Percentiles rank a stretch among this genome's conserved stretches.
Evolutionary conservation across 92 coral and sea anemone genomes (phyloP).

Genomic region (Diadumene lineata): DNA sequence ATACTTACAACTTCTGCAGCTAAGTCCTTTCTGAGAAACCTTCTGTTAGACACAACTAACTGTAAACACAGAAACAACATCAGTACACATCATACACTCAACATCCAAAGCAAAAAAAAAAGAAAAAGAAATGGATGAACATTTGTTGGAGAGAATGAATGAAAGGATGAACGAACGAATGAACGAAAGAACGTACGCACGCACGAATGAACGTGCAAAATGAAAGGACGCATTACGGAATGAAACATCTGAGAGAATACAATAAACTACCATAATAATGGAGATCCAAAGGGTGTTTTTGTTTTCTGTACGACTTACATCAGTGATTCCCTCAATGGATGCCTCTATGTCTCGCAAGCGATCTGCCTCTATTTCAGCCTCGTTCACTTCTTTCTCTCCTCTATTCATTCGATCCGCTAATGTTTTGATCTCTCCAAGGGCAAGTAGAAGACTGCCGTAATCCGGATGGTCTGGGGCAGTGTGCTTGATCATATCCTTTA

Average conservation of each 20-base stretch:
- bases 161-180: no score
- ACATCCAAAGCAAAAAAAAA: no score
- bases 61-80: slow-evolving; percentile 29
- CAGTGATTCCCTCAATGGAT: slow-evolving; percentile 91
- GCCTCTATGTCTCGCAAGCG: slow-evolving; percentile 92
- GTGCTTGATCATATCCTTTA: slow-evolving; percentile 93
- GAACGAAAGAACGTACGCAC: no score
- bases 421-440: slow-evolving; percentile 92
- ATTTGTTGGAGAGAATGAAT: no score
- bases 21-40: slow-evolving; percentile 86
- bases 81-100: no score
- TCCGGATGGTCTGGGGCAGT: slow-evolving; percentile 97
- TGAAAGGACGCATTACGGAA: no score
- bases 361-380: slow-evolving; percentile 98
- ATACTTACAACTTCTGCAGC: slow-evolving; percentile 96
- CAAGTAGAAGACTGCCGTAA: slow-evolving; percentile 86
- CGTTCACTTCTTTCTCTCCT: slow-evolving; percentile 91
- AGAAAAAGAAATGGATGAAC: no score
- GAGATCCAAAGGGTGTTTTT: neutral
- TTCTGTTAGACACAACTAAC: slow-evolving; percentile 83
- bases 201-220: no score
- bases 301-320: slow-evolving; percentile 42
- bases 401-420: slow-evolving; percentile 97
- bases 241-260: no score
- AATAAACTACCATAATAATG: neutral